Percentiles rank a stretch among this genome's conserved stretches.
phyloP scores from a whole-genome alignment of 2,113 vertebrate genomes.

The Mustela nigripes region DNA sequence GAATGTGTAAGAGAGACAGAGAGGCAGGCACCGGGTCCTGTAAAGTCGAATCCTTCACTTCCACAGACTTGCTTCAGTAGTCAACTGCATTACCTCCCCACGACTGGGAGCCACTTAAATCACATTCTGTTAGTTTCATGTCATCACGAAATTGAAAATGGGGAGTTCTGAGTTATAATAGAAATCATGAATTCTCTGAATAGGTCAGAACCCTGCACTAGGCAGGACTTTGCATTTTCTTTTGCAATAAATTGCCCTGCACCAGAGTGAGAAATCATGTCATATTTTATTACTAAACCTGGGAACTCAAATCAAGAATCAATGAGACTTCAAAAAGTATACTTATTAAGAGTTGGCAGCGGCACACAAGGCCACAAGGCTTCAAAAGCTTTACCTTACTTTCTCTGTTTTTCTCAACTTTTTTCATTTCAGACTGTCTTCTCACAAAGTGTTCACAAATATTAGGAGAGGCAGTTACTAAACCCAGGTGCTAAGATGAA shows the following conservation, averaged over 20 bases:
- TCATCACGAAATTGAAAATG: conserved; percentile 63
- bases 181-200: conserved; percentile 40
- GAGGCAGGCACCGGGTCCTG: not conserved
- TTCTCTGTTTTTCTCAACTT: conserved; percentile 55
- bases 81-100: conserved; percentile 18
- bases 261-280: conserved; percentile 28
- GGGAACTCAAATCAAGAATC: conserved; percentile 60
- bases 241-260: conserved; percentile 60
- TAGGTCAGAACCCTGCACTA: conserved; percentile 6
- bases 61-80: not conserved
- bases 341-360: not conserved
- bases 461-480: conserved; percentile 49
- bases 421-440: conserved; percentile 32
- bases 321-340: conserved; percentile 35
- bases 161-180: conserved; percentile 25
- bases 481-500: conserved; percentile 58
- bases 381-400: conserved; percentile 16
- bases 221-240: not conserved
- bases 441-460: conserved; percentile 50
- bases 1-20: no score
- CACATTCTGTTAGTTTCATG: conserved; percentile 23
- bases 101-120: not conserved
- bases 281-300: conserved; percentile 66
- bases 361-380: rapidly evolving
- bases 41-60: not conserved